A percentile compares a stretch with the other conserved stretches of the same genome.
Conservation (phyloP, 2,113 vertebrate genomes). For the Heptranchias perlo region DNA sequence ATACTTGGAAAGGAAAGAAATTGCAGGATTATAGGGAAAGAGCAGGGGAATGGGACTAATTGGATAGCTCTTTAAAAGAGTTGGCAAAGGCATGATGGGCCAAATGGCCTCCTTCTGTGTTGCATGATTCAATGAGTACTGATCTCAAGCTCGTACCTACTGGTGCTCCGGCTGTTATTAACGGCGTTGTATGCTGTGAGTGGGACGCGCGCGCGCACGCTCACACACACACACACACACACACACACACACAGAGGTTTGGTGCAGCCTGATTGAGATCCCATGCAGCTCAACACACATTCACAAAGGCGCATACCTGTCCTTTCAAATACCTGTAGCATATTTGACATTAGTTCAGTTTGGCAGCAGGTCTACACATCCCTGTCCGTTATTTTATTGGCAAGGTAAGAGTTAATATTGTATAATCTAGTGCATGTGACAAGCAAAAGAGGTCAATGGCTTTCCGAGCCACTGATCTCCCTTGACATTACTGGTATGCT, state of each 20-base stretch:
- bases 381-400: not conserved
- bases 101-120: not conserved
- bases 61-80: not conserved
- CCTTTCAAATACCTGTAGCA: not conserved
- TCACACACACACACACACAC: too few species aligned
- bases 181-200: too few species aligned
- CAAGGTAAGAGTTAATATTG: not conserved
- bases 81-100: not conserved
- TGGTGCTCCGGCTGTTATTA: too few species aligned
- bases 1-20: not conserved
- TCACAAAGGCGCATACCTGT: not conserved
- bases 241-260: not conserved
- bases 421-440: not conserved
- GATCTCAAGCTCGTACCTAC: too few species aligned
- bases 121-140: not conserved
- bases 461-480: not conserved
- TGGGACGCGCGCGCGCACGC: too few species aligned
- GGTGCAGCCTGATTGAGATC: not conserved
- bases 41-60: not conserved
- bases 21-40: not conserved
- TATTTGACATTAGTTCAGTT: not conserved
- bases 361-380: not conserved
- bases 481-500: not conserved
- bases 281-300: not conserved
- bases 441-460: not conserved